Base-by-base conservation (phyloP, 1,140 invertebrate species). In the Pogonognathellus flavescens region DNA sequence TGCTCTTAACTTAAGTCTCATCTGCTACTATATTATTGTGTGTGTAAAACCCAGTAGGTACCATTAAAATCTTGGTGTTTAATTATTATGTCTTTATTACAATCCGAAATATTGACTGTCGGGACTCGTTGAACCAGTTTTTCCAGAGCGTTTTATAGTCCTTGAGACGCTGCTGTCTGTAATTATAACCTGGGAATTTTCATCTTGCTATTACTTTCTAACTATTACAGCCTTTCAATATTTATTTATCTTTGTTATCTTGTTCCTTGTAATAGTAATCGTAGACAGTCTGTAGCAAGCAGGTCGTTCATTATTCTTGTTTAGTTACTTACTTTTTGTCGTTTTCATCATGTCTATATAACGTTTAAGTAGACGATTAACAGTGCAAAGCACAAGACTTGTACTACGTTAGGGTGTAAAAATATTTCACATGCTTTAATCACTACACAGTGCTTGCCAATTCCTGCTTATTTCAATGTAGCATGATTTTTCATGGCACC, bases 41-140 rank as follows among this genome's bases (percentile, higher is more conserved):
- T 82, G 82, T 84, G 82, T 49, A 52, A 84, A 55, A 31, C 59
- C 22, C 41, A 41, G 70, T n/a, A n/a, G n/a, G n/a, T 70, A 16
- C 60, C 85, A 86, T 86, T 83, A 86, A 86, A 86, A 84, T 84
- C 52, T 86, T 84, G 41, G 50, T 84, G 82, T 86, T 86, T 87
- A 83, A 85, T 85, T 83, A 87, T 85, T 87, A 87, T 86, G 86
- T 87, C 86, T 87, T 83, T 86, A 87, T 87, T 85, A 85, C 84
- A 86, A 84, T 81, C 82, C 59, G 81, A 83, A 87, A 70, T 82
- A 84, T 87, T 62, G 84, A 81, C 50, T 85, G 80, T 66, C 20
- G 49, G 76, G 84, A 70, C 82, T 66, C n/a, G 86, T 55, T 80
- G 82, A 87, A 87, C 86, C 83, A 55, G 86, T 87, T 87, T 86